Percentiles rank a stretch among this genome's conserved stretches.
Evolutionary conservation across 2,113 vertebrate genomes (phyloP).

Genomic region (Carlito syrichta): DNA sequence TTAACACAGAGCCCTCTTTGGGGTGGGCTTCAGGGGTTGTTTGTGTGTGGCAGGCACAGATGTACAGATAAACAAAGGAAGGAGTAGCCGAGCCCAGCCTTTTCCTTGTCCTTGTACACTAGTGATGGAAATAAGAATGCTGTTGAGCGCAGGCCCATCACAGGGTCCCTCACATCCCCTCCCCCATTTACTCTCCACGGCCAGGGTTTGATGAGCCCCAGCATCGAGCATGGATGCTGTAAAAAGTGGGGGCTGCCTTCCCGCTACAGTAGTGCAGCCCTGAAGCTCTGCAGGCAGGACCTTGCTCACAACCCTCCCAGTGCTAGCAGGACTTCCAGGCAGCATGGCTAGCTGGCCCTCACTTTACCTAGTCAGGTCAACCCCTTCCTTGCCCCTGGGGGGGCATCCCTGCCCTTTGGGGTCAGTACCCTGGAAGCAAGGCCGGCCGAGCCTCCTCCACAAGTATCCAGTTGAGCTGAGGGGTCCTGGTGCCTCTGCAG

Average conservation of each 20-base stretch:
- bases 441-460: neutral
- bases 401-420: neutral
- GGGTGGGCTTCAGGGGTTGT: neutral
- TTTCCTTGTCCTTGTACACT: neutral
- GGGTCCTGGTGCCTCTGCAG: neutral
- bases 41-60: neutral
- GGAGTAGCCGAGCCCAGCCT: neutral
- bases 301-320: neutral
- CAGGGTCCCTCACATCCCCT: neutral
- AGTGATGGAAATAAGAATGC: neutral
- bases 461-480: neutral
- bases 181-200: neutral
- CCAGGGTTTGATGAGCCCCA: neutral
- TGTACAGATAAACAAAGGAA: constrained; percentile 14
- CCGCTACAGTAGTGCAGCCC: neutral
- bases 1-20: neutral
- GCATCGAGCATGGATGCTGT: neutral
- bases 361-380: neutral
- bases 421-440: neutral
- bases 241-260: neutral
- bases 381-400: neutral
- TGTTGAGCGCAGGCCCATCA: neutral
- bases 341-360: neutral
- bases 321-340: constrained; percentile 21
- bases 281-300: neutral